Evolutionary conservation across 2,797 vertebrate genomes (phyloP), one percentile per base, ranked within the genome.

Genomic region (Synaphobranchus kaupii): DNA sequence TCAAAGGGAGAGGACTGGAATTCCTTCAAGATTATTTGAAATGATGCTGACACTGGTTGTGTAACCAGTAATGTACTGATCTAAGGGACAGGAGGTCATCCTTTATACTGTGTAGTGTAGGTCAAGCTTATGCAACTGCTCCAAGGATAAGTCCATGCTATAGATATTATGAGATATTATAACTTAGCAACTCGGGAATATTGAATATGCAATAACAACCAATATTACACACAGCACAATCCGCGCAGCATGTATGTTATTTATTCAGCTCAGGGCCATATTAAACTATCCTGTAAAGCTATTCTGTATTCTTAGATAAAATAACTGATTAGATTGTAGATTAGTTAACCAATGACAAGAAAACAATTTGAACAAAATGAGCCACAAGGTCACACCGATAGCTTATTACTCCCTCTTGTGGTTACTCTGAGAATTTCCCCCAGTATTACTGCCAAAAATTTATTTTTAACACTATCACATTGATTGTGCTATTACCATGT

Each of bases 321-420:
- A 52, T 8, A 52, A 52, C 12, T 52, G 50, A 52, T 12, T 52
- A 9, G 50, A 52, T 60, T 60, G 22, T 60, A 60, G 22, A 60
- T 20, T 17, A 60, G 5, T 60, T 56, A 56, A 56, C 8, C 58
- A 60, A 60, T 60, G 58, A 60, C 58, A 60, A 10, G 4, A 60
- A 60, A 52, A 52, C 50, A 52, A 52, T 52, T 52, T 52, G 50
- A 52, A 52, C 50, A 52, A 52, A 52, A 52, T 52, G 50, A 52
- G 50, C 50, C 50, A 52, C 50, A 52, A 52, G 50, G 4, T 52
- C 50, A 9, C 50, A 52, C 7, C 50, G 50, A 52, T 52, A 52
- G 50, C 50, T 56, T 56, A 56, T 56, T 56, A 13, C 82, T 28
- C 87, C 88, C 86, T 90, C 90, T 88, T n/a, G 88, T 86, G 89